Evolutionary conservation across 2,797 vertebrate species (phyloP).

Genomic region (Avahi laniger): DNA sequence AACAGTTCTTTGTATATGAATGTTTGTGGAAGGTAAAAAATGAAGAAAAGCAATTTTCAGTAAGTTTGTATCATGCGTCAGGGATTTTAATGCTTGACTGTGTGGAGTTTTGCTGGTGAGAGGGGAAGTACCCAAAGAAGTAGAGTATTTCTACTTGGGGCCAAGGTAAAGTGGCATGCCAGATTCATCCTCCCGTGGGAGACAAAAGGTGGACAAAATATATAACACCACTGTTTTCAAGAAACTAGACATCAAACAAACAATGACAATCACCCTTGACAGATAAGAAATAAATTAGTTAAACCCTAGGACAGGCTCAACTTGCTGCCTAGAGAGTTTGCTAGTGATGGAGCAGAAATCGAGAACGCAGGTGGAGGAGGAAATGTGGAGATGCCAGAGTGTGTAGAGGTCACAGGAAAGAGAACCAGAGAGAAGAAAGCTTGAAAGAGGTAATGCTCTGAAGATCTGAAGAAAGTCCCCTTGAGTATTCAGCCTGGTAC

Average conservation of each 20-base stretch:
- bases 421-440: not conserved
- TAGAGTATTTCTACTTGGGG: not conserved
- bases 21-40: not conserved
- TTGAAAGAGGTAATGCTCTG: not conserved
- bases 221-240: too few species aligned
- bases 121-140: not conserved
- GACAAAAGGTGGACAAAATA: too few species aligned
- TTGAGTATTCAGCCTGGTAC: not conserved
- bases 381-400: not conserved
- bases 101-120: not conserved
- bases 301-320: not conserved
- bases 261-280: not conserved
- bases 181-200: not conserved
- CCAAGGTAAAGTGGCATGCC: too few species aligned
- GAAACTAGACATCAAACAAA: not conserved
- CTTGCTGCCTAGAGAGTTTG: not conserved
- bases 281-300: not conserved
- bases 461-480: not conserved
- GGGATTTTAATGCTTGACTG: not conserved
- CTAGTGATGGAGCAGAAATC: not conserved
- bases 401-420: too few species aligned
- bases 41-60: not conserved
- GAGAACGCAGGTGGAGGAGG: rapidly evolving
- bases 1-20: not conserved
- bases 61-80: not conserved